Percentiles rank a stretch among this genome's conserved stretches.
These are phyloP conservation scores for Bombyx mandarina DNA, from an alignment of 1,140 invertebrate species.

Conservation along the genomic window DNA sequence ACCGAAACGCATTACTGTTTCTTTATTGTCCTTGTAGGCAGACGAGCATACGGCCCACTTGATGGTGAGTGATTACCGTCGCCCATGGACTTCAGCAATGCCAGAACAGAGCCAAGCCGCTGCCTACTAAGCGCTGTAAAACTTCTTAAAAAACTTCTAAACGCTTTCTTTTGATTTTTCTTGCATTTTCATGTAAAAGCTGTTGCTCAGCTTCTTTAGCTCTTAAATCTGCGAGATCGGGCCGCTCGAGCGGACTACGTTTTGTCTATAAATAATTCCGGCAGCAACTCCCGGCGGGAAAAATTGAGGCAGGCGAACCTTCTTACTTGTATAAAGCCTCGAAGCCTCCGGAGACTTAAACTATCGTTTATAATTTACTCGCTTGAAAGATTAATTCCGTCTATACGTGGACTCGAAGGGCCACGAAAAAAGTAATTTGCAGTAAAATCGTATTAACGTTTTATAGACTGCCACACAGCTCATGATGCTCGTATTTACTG, in stretches of 20 bases:
- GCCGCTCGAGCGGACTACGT: conserved; percentile 5
- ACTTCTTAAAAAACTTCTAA: no score
- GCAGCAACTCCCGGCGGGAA: conserved; percentile 5
- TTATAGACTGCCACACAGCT: no score
- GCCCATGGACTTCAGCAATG: no score
- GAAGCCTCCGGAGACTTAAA: not conserved
- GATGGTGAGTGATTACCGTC: no score
- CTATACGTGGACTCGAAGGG: not conserved
- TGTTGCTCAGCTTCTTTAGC: conserved; percentile 3
- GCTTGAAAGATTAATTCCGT: not conserved
- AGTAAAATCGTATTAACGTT: no score
- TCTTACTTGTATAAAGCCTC: not conserved
- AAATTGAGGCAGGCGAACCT: conserved; percentile 3
- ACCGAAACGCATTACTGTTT: no score
- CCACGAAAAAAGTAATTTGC: no score
- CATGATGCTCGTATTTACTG: no score
- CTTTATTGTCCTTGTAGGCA: no score
- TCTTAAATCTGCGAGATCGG: conserved; percentile 6
- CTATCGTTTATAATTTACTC: conserved; percentile 5
- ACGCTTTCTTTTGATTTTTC: not conserved
- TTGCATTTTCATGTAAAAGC: conserved; percentile 3
- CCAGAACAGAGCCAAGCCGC: no score
- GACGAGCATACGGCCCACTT: no score
- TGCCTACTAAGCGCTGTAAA: no score
- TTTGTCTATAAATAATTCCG: conserved; percentile 9